Percentiles rank a stretch among this genome's conserved stretches.
Evolutionary conservation across 2,888 invertebrate genomes (phyloP).

Genomic region (Heliconius sara): DNA sequence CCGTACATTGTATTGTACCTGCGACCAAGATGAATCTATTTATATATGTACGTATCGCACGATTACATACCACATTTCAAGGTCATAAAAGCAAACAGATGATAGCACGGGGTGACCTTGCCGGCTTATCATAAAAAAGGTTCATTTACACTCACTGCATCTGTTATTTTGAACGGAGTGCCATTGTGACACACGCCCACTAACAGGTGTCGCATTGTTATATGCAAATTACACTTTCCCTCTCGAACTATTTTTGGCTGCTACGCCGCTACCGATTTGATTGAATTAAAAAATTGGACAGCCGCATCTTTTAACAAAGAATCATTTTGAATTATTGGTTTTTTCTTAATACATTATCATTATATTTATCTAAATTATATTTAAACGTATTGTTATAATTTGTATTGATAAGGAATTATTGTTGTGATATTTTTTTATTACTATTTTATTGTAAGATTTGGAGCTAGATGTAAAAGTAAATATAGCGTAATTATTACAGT

Average conservation of each 20-base stretch:
- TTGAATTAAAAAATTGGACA: constrained; percentile 33
- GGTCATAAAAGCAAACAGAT: constrained; percentile 55
- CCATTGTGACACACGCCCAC: constrained; percentile 77
- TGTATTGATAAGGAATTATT: background rate
- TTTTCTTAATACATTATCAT: background rate
- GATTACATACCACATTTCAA: constrained; percentile 31
- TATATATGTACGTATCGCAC: no score
- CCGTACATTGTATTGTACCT: background rate
- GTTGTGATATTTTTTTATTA: no score
- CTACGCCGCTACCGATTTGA: constrained; percentile 46
- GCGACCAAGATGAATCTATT: background rate
- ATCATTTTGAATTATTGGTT: background rate
- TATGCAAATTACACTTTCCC: constrained; percentile 83
- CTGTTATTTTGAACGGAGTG: constrained; percentile 72
- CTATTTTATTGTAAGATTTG: no score
- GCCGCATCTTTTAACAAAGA: constrained; percentile 13
- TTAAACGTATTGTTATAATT: background rate
- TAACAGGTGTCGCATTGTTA: constrained; percentile 82
- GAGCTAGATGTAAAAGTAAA: background rate
- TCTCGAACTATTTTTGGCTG: constrained; percentile 72
- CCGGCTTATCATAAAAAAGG: constrained; percentile 78
- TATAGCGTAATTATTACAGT: background rate
- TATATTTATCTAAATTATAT: background rate
- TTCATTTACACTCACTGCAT: constrained; percentile 83
- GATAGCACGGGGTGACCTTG: constrained; percentile 77